Percentiles rank a stretch among this genome's conserved stretches.
Conservation (phyloP, 2,797 vertebrate species). For the Pachyuromys duprasi region DNA sequence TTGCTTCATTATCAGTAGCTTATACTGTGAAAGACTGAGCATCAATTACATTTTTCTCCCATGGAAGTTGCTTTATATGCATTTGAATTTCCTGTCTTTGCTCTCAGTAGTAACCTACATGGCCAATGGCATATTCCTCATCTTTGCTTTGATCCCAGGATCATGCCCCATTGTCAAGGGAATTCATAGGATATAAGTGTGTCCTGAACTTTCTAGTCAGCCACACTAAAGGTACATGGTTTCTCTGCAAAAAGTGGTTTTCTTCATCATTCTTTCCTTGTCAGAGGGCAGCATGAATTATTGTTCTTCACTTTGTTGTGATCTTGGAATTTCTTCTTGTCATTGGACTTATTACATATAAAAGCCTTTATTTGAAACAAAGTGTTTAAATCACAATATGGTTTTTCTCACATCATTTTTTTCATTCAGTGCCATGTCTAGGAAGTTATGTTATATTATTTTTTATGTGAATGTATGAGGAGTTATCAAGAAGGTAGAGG, state of each 20-base stretch:
- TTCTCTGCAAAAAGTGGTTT: constrained; percentile 67
- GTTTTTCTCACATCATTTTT: constrained; percentile 75
- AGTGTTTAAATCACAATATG: constrained; percentile 64
- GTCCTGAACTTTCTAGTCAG: constrained; percentile 72
- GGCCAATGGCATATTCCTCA: not conserved
- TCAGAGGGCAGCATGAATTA: constrained; percentile 55
- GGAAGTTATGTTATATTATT: constrained; percentile 61
- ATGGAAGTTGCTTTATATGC: constrained; percentile 44
- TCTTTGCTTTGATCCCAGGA: constrained; percentile 44
- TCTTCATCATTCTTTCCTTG: not conserved
- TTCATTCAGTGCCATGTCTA: constrained; percentile 45
- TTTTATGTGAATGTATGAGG: not conserved
- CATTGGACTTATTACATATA: constrained; percentile 67
- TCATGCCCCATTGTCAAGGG: constrained; percentile 36
- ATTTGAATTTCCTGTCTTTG: constrained; percentile 14
- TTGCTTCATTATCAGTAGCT: constrained; percentile 28
- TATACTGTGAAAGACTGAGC: not conserved
- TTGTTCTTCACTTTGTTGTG: constrained; percentile 79
- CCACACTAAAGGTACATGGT: constrained; percentile 76
- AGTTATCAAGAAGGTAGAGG: constrained; percentile 1
- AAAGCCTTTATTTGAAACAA: constrained; percentile 82
- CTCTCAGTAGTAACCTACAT: not conserved
- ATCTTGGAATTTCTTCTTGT: constrained; percentile 78
- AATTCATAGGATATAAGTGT: constrained; percentile 62
- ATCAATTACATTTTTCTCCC: constrained; percentile 21